Conservation (phyloP, 2,113 vertebrate genomes). For the Cathartes aura region DNA sequence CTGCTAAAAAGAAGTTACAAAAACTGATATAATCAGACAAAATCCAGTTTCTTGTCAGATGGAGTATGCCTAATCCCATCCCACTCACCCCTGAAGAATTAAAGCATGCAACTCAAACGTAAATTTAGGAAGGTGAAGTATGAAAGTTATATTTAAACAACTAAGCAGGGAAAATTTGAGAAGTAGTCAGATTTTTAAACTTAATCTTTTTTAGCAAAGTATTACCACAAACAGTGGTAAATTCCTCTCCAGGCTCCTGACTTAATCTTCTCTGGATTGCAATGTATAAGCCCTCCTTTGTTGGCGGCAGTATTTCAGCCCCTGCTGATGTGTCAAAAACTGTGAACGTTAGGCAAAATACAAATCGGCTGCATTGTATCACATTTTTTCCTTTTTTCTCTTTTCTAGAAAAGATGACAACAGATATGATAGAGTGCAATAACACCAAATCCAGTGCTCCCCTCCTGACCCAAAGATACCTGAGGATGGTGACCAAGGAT, state of each 20-base stretch:
- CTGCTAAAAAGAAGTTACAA: not conserved
- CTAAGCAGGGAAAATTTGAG: constrained; percentile 8
- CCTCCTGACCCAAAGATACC: constrained; percentile 79
- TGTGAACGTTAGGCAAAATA: constrained; percentile 49
- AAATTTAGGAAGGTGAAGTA: constrained; percentile 8
- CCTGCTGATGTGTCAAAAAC: constrained; percentile 68
- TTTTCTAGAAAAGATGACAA: constrained; percentile 67
- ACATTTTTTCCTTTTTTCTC: not conserved
- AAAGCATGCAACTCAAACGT: not conserved
- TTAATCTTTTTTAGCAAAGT: constrained; percentile 55
- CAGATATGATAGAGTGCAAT: constrained; percentile 63
- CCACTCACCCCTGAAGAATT: not conserved
- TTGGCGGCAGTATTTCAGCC: constrained; percentile 58
- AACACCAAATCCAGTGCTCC: constrained; percentile 84
- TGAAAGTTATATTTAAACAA: constrained; percentile 10
- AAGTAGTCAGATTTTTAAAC: constrained; percentile 15
- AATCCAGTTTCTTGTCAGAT: not conserved
- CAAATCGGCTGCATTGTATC: not conserved
- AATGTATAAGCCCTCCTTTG: constrained; percentile 68
- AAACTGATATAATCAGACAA: not conserved
- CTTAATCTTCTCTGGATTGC: constrained; percentile 73
- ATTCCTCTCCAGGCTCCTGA: constrained; percentile 56
- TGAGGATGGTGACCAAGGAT: constrained; percentile 92
- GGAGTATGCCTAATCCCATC: not conserved
- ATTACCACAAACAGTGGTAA: constrained; percentile 64